Evolutionary conservation across 2,113 vertebrate species (phyloP), one percentile per base, ranked within the genome.

Genomic region (Melanotaenia duboulayi): DNA sequence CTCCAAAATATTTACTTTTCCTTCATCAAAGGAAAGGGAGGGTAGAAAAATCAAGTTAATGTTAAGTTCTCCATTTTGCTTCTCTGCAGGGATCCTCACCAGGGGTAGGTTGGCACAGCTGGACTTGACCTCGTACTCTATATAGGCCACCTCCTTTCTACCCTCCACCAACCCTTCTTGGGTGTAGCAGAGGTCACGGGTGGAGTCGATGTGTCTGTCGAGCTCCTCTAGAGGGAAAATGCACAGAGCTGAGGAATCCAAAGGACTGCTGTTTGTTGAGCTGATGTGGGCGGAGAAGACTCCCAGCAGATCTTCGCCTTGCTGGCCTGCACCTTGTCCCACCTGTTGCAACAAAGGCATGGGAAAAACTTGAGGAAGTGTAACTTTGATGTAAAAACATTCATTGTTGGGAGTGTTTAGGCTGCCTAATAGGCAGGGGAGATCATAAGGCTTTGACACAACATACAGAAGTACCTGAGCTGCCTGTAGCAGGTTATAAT

Each of bases 41-140:
- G 14, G 8, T 57, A 32, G 32, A 35, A 44, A 49, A 32, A 51
- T 32, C 25, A 62, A 13, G 39, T 22, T 20, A 37, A 64, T 0
- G 42, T 20, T 49, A 7, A 22, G 16, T 25, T 11, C 28, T 20
- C 13, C 4, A 50, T 46, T 49, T 28, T 7, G 32, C 19, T 3
- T 50, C 22, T 1, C 50, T 25, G 28, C 7, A 35, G 32, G 32
- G 5, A 25, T 71, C 80, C 95, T 96, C 91, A 99, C 97, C 82
- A 89, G 81, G 0, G 95, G 96, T 65, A 99, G 92, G 84, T 95
- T 96, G 65, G 96, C 96, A 16, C 97, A 99, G 92, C 94, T 95
- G 20, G 97, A 99, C 71, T 96, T 97, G 85, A 99, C 97, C 12
- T 99, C 96, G 0, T 99, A 99, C 70, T 99, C 97, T 3, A 99